Evolutionary conservation across 64 coral and sea anemone genomes (phyloP).

Genomic region (Platygyra sinensis): DNA sequence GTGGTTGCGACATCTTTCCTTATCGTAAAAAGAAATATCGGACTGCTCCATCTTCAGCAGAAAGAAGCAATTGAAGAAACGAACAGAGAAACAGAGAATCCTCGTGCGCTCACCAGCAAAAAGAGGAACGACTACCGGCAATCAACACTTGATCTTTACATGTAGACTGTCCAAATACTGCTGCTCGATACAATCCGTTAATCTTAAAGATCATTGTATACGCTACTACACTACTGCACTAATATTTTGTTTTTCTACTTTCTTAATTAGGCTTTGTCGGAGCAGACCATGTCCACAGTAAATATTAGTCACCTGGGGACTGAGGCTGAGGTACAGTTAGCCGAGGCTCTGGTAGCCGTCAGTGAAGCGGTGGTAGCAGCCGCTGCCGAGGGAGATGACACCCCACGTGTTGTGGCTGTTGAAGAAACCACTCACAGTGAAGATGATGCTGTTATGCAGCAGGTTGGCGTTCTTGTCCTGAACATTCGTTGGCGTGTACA

Average conservation of each 20-base stretch:
- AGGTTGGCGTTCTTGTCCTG: constrained; percentile 1
- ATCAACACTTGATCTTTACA: too few relatives aligned
- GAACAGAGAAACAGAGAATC: too few relatives aligned
- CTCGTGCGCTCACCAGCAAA: too few relatives aligned
- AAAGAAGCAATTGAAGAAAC: too few relatives aligned
- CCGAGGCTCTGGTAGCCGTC: constrained; percentile 90
- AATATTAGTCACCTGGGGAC: constrained; percentile 86
- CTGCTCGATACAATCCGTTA: too few relatives aligned
- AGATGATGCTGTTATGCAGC: constrained; percentile 76
- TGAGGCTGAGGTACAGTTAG: constrained; percentile 96
- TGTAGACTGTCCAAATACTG: too few relatives aligned
- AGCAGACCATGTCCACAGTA: constrained; percentile 72
- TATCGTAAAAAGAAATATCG: too few relatives aligned
- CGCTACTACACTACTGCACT: too few relatives aligned
- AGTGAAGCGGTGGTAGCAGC: constrained; percentile 82
- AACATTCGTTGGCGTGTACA: neutral
- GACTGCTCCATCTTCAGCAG: too few relatives aligned
- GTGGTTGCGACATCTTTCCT: too few relatives aligned
- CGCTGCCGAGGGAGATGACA: constrained; percentile 73
- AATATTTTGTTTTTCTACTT: neutral
- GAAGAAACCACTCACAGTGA: constrained; percentile 71
- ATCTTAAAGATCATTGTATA: too few relatives aligned
- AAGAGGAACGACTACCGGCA: too few relatives aligned
- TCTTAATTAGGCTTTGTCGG: constrained; percentile 1
- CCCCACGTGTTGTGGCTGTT: constrained; percentile 82